Evolutionary conservation across 1,140 invertebrate species (phyloP), one percentile per base, ranked within the genome.

Genomic region (Atopsyche davidsoni): DNA sequence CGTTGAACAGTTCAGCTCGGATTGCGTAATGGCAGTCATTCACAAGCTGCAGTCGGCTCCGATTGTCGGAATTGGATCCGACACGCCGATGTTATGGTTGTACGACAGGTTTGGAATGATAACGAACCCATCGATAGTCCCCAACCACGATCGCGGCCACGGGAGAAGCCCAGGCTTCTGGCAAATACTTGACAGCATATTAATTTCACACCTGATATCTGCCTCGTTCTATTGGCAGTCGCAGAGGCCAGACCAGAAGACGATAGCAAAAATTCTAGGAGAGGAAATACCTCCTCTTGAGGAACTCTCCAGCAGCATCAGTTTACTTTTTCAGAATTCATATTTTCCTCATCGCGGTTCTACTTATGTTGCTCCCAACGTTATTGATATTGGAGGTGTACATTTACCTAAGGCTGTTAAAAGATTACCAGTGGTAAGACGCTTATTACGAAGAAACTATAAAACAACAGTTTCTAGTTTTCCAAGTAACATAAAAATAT

Each of bases 311-410:
- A 66, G 64, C 13, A 78, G 78, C 23, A 71, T 71, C 1, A 76
- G 73, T 55, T 45, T 82, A 3, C 63, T 79, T 55, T 67, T 82
- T 56, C 70, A 78, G 55, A 81, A 82, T 65, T 72, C 75, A 14
- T 76, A 82, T 60, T 51, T 66, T 73, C 1, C 55, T 75, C 13
- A 71, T 68, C 18, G 66, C 69, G 4, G 65, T 67, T 45, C 59
- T 72, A 41, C 65, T 64, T 53, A 66, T 66, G 2, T 62, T 72
- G 45, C n/a, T n/a, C 75, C 75, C 23, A 79, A 78, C 48, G 66
- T 83, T n/a, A 64, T 83, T 24, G 79, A 82, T 58, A 64, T 84
- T 13, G 73, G 73, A 14, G 75, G 75, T 6, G 65, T 77, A 53
- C 75, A 76, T 47, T 60, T 76, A n/a, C n/a, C n/a, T n/a, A 57